These are phyloP conservation scores for Drosophila peninsularis DNA, from an alignment of 2,888 invertebrate genomes.

Conservation along the genomic window DNA sequence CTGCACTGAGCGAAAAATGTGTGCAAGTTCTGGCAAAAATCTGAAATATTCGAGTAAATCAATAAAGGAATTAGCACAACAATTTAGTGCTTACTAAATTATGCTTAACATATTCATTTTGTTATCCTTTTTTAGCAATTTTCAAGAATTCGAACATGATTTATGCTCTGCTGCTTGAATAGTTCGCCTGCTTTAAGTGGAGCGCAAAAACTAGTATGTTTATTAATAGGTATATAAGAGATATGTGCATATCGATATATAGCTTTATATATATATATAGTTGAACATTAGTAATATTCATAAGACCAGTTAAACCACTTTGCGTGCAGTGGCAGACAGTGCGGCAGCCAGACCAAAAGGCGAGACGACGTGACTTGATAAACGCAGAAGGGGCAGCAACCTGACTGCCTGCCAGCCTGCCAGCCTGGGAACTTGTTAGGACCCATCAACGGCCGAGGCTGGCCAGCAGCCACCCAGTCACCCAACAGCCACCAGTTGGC, in stretches of 20 bases:
- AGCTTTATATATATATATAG: background rate
- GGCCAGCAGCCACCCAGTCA: constrained; percentile 42
- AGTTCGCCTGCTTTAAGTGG: constrained; percentile 6
- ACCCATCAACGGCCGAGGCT: constrained; percentile 28
- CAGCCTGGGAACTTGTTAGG: constrained; percentile 56
- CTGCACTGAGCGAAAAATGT: constrained; percentile 5
- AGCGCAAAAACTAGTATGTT: constrained; percentile 22
- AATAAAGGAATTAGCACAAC: background rate
- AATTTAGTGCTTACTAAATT: background rate
- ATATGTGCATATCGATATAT: constrained; percentile 8
- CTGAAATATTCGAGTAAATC: background rate
- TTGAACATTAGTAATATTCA: constrained; percentile 63
- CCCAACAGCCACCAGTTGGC: constrained; percentile 31
- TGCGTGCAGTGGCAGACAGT: constrained; percentile 71
- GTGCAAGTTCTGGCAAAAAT: background rate
- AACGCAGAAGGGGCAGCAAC: constrained; percentile 32
- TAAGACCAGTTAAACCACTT: constrained; percentile 76
- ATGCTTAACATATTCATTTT: background rate
- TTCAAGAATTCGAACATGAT: constrained; percentile 3
- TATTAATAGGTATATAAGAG: constrained; percentile 24
- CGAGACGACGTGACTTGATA: constrained; percentile 12
- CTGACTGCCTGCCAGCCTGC: constrained; percentile 55
- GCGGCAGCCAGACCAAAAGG: constrained; percentile 53
- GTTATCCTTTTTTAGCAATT: background rate
- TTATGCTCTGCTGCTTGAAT: background rate